These are phyloP conservation scores for Oenanthe melanoleuca DNA, from an alignment of 2,113 vertebrate genomes.

Conservation along the genomic window DNA sequence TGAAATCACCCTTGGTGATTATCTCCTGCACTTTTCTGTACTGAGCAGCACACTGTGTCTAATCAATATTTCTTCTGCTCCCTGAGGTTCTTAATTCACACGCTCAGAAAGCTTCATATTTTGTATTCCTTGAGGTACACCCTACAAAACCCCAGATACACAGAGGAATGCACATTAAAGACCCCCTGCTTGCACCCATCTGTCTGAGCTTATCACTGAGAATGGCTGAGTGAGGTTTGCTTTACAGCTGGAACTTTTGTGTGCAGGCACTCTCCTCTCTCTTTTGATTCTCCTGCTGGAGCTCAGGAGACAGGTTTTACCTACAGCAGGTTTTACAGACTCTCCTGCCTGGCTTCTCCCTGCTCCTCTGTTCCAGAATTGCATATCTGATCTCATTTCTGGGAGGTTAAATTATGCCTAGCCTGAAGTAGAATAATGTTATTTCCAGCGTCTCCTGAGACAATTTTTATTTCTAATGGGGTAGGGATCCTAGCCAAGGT, in stretches of 20 bases:
- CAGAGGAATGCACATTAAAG: background rate
- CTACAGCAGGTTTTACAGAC: background rate
- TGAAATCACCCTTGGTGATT: slow-evolving; percentile 2
- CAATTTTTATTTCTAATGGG: slow-evolving; percentile 7
- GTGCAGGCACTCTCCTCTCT: background rate
- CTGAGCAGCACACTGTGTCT: slow-evolving; percentile 45
- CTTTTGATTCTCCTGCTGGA: background rate
- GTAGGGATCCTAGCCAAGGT: background rate
- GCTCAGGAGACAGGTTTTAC: background rate
- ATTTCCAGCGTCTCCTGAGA: background rate
- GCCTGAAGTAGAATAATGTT: background rate
- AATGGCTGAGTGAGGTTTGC: background rate
- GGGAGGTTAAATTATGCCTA: slow-evolving; percentile 10
- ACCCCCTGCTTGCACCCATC: background rate
- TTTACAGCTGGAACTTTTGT: background rate
- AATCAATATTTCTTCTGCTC: slow-evolving; percentile 65
- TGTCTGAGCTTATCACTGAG: background rate
- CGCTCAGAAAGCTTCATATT: slow-evolving; percentile 48
- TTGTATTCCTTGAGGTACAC: slow-evolving; percentile 52
- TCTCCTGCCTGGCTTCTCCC: background rate
- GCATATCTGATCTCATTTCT: slow-evolving; percentile 3
- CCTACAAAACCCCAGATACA: background rate
- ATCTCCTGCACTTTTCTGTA: slow-evolving; percentile 28
- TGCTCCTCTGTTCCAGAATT: background rate
- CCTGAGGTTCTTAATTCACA: slow-evolving; percentile 65